These are phyloP conservation scores for Drosophila kambysellisi DNA, from an alignment of 2,888 invertebrate species.

Conservation along the genomic window DNA sequence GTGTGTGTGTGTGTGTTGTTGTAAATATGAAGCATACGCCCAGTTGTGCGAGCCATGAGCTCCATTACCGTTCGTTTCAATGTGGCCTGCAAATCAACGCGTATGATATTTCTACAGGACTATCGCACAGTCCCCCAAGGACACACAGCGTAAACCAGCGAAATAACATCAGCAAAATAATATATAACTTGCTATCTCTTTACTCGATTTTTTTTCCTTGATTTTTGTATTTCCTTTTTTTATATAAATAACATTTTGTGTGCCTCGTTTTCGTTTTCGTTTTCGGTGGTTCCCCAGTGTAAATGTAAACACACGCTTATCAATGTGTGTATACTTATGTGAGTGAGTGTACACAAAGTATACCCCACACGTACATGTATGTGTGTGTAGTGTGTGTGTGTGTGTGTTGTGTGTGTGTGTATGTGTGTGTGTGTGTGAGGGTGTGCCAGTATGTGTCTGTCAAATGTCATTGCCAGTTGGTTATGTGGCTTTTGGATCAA, in stretches of 20 bases:
- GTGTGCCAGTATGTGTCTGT: slow-evolving; percentile 65
- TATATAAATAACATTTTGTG: slow-evolving; percentile 54
- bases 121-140: slow-evolving; percentile 49
- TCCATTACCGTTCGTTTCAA: slow-evolving; percentile 33
- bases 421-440: slow-evolving; percentile 15
- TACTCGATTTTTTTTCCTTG: slow-evolving; percentile 18
- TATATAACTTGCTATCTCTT: slow-evolving; percentile 71
- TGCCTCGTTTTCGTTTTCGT: slow-evolving; percentile 32
- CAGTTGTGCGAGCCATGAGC: slow-evolving; percentile 10
- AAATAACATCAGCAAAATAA: slow-evolving; percentile 46
- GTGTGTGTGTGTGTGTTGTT: background rate
- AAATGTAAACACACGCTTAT: slow-evolving; percentile 77
- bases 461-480: slow-evolving; percentile 80
- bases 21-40: slow-evolving; percentile 50
- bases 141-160: slow-evolving; percentile 30
- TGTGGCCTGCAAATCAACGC: slow-evolving; percentile 63
- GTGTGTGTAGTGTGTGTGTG: slow-evolving; percentile 15
- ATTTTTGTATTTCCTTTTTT: slow-evolving; percentile 19
- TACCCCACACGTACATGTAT: background rate
- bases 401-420: slow-evolving; percentile 17
- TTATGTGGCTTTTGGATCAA: slow-evolving; percentile 74
- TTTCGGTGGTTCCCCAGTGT: slow-evolving; percentile 68
- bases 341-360: slow-evolving; percentile 28
- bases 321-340: slow-evolving; percentile 44
- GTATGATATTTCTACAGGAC: slow-evolving; percentile 63